Conservation (phyloP, 2,797 vertebrate species). For the Anguilla marmorata region DNA sequence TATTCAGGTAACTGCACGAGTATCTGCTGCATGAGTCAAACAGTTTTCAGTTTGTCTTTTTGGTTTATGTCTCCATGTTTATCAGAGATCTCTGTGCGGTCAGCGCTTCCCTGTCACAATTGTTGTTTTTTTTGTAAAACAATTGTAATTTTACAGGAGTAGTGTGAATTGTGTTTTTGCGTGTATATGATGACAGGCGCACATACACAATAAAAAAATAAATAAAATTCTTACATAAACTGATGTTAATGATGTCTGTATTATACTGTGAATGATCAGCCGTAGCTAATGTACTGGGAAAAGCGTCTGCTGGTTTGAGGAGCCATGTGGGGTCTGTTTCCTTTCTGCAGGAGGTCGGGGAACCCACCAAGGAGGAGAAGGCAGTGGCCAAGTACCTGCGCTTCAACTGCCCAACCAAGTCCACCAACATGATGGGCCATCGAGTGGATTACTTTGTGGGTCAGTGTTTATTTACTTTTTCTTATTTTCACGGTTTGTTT, state of each 20-base stretch:
- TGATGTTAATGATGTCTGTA: background rate
- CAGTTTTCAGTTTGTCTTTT: background rate
- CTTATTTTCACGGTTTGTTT: background rate
- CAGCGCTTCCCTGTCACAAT: background rate
- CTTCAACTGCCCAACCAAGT: slow-evolving; percentile 97
- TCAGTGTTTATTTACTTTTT: slow-evolving; percentile 59
- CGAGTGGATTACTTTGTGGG: slow-evolving; percentile 96
- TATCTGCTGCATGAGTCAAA: slow-evolving; percentile 39
- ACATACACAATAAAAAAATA: no score
- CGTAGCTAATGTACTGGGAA: background rate
- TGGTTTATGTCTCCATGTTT: background rate
- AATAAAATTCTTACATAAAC: background rate
- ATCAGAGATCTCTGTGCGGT: background rate
- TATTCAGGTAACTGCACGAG: slow-evolving; percentile 37
- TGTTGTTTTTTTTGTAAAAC: background rate
- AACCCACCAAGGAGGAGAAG: slow-evolving; percentile 98
- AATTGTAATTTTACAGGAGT: background rate
- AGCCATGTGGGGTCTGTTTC: slow-evolving; percentile 31
- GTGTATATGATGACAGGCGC: background rate
- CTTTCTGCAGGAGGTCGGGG: slow-evolving; percentile 86
- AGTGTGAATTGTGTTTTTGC: background rate
- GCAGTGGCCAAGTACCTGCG: slow-evolving; percentile 95
- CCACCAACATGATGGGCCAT: slow-evolving; percentile 98
- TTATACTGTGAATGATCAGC: background rate
- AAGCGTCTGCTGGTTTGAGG: background rate